phyloP scores from a whole-genome alignment of 2,797 vertebrate species.

The Apogon talboti region DNA sequence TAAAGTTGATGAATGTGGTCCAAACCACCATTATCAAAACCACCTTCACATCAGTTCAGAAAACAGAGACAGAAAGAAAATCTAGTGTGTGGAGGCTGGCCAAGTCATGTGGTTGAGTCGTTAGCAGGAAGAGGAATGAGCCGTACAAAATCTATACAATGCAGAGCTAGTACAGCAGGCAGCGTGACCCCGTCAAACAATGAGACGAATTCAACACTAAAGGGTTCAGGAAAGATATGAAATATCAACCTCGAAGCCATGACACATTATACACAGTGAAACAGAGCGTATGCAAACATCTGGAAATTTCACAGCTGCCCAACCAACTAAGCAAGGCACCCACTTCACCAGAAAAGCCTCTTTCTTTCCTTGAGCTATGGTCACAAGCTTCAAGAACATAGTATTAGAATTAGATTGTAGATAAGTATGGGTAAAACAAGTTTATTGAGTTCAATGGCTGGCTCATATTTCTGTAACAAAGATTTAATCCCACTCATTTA shows the following conservation, averaged over 20 bases:
- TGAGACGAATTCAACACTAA: slow-evolving; percentile 68
- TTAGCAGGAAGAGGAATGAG: slow-evolving; percentile 69
- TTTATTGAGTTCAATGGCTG: slow-evolving; percentile 16
- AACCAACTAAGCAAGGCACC: slow-evolving; percentile 30
- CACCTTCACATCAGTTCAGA: slow-evolving; percentile 51
- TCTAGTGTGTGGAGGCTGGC: slow-evolving; percentile 53
- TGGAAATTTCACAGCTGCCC: slow-evolving; percentile 52
- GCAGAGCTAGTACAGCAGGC: slow-evolving; percentile 63
- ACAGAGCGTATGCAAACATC: slow-evolving; percentile 56
- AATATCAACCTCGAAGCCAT: slow-evolving; percentile 61
- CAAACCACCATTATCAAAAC: slow-evolving; percentile 67
- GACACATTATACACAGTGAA: slow-evolving; percentile 58
- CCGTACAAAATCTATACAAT: slow-evolving; percentile 74
- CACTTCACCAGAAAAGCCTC: slow-evolving; percentile 18
- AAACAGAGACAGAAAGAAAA: slow-evolving; percentile 54
- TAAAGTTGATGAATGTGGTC: slow-evolving; percentile 44
- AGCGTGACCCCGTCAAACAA: slow-evolving; percentile 67
- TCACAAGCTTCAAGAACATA: slow-evolving; percentile 55
- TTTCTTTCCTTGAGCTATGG: slow-evolving; percentile 50
- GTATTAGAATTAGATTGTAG: slow-evolving; percentile 40
- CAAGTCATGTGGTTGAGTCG: slow-evolving; percentile 73
- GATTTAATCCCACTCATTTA: slow-evolving; percentile 2
- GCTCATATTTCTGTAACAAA: neutral
- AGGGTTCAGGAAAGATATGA: slow-evolving; percentile 68
- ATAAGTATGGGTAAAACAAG: slow-evolving; percentile 18